phyloP scores from a whole-genome alignment of 1,140 invertebrate species.

The Drosophila lowei region DNA sequence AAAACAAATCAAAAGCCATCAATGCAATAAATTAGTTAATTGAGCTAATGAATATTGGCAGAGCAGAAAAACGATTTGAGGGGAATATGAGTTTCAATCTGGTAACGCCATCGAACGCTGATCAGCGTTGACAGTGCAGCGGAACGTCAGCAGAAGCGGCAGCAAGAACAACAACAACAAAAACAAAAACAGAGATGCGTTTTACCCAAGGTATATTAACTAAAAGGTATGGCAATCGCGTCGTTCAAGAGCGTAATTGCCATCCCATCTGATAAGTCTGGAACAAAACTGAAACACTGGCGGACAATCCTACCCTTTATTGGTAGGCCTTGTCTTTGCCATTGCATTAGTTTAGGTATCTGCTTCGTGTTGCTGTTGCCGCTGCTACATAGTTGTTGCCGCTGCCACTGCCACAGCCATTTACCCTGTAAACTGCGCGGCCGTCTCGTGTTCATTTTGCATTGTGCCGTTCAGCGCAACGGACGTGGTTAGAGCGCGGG shows the following conservation, averaged over 20 bases:
- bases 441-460: constrained; percentile 63
- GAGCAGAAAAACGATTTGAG: not conserved
- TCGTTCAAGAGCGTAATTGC: too few relatives aligned
- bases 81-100: constrained; percentile 3
- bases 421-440: constrained; percentile 11
- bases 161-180: constrained; percentile 18
- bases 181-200: not conserved
- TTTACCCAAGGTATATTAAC: too few relatives aligned
- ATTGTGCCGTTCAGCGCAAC: constrained; percentile 72
- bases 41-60: constrained; percentile 18
- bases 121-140: constrained; percentile 41
- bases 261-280: not conserved
- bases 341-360: constrained; percentile 15
- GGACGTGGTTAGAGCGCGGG: constrained; percentile 38
- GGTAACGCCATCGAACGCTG: constrained; percentile 11
- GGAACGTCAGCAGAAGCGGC: constrained; percentile 36
- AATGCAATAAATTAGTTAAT: constrained; percentile 43
- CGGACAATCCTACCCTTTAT: constrained; percentile 1
- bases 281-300: not conserved
- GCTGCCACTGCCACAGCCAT: constrained; percentile 14
- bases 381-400: constrained; percentile 13
- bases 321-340: not conserved
- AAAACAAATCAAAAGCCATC: constrained; percentile 42
- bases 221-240: too few relatives aligned
- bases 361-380: constrained; percentile 27